Evolutionary conservation across 2,797 vertebrate genomes (phyloP).

Genomic region (Pitangus sulphuratus): DNA sequence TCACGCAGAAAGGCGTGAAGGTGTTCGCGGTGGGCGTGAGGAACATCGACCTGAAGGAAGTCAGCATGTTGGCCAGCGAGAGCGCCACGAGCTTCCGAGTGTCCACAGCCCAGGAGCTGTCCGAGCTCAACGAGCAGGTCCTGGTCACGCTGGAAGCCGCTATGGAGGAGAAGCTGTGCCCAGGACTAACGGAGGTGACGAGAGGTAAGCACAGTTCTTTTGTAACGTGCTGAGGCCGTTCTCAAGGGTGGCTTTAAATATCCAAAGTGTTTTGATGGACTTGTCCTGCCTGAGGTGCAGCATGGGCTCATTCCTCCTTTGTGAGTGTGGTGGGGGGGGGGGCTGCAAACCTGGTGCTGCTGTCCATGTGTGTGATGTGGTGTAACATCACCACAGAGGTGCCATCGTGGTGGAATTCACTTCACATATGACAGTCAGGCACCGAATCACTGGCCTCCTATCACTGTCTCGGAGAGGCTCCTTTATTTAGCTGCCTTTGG

Average conservation of each 20-base stretch:
- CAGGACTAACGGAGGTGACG: conserved; percentile 13
- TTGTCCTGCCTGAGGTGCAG: not conserved
- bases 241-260: not conserved
- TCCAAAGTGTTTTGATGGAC: not conserved
- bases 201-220: conserved; percentile 75
- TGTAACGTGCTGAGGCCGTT: not conserved
- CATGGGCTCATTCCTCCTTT: not conserved
- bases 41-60: conserved; percentile 80
- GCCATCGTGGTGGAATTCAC: accelerated
- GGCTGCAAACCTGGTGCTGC: not conserved
- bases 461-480: accelerated
- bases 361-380: not conserved
- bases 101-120: conserved; percentile 80
- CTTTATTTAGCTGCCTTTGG: not conserved
- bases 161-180: conserved; percentile 85
- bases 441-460: not conserved
- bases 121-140: conserved; percentile 90
- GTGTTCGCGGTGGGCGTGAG: conserved; percentile 89
- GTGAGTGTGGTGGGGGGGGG: accelerated
- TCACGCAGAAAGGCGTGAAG: conserved; percentile 83
- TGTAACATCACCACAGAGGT: not conserved
- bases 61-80: conserved; percentile 85
- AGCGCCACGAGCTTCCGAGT: conserved; percentile 82
- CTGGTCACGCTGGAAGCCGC: conserved; percentile 86
- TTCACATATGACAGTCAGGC: not conserved